Evolutionary conservation across 2,888 invertebrate genomes (phyloP), one percentile per base, ranked within the genome.

Genomic region (Cyclophora punctaria): DNA sequence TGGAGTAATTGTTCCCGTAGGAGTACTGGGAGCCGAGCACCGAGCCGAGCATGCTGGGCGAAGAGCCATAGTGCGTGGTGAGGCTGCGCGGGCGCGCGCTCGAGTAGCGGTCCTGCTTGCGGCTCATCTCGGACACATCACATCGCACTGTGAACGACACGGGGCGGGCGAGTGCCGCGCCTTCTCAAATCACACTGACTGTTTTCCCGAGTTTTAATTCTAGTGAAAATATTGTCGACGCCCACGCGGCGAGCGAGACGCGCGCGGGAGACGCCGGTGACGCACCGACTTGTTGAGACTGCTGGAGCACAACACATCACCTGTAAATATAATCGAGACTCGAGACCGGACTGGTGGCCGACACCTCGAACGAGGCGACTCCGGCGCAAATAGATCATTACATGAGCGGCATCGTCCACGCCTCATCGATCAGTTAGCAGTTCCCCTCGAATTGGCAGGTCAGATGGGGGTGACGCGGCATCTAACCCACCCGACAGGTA

Each of bases 1-100:
- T 83, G 6, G 83, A 79, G 64, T 85, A 84, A 60, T 69, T 77
- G 57, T 76, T 76, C 5, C 78, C 71, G 60, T 85, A 84, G 59
- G 73, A 81, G 63, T 85, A 84, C 56, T 82, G 83, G 51, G 76
- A 73, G 56, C 80, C 72, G 52, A 83, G 71, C 74, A 83, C 74
- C 35, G 87, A 83, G 55, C 83, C 76, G 53, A 87, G 66, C 71
- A 86, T 78, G 66, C 83, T 85, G 44, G 87, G 86, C 7, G 88
- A 83, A 5, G 87, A 87, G 63, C 83, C 82, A 66, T 84, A 87
- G 64, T 81, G 80, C 47, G 78, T 66, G 58, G 82, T 78, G 48
- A 86, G 75, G 62, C 84, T 84, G 53, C 88, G 75, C 56, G 87
- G 85, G 52, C 87, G 78, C 63, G 84, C 76, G 48, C 66, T 60